Evolutionary conservation across 2,888 invertebrate species (phyloP), one percentile per base, ranked within the genome.

Genomic region (Macrostomum cliftonense): DNA sequence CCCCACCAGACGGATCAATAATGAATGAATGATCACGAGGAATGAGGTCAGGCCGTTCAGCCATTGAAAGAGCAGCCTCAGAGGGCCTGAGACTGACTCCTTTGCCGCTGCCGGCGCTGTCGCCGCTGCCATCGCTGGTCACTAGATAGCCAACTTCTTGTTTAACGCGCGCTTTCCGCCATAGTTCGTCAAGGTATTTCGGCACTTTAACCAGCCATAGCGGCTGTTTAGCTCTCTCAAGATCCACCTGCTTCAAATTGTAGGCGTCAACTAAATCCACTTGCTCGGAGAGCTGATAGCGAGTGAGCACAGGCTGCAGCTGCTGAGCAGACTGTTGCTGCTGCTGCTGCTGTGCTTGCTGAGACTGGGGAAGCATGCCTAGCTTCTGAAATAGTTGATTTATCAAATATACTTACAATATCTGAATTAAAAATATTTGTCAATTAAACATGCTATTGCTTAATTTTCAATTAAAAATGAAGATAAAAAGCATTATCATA

Each of bases 121-220:
- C n/a, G 13, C 14, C 47, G 21, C 60, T 63, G 37, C 64, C 55
- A 47, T 70, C 68, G 12, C 64, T 64, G 42, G 93, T 91, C 64
- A 81, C 82, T 47, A 93, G 73, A 71, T 87, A 87, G 13, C 89
- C 93, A 42, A 91, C 89, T 75, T 89, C 88, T 62, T 84, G 79
- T 63, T 83, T 83, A 42, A 83, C 82, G n/a, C 82, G 78, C 11
- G 85, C 80, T 66, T 83, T 85, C 64, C 86, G 83, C 93, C 93
- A 93, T 74, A 83, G 81, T 61, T 83, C 84, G 5, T 89, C 84
- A 58, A 93, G 81, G 69, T 93, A 93, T 73, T 93, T 93, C 1
- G 93, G 93, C 12, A 77, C 76, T 67, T 93, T 93, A 0, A 93
- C 93, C 9, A 93, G 76, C 93, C 93, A 93, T 12, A 93, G 28